Conservation (phyloP, 2,888 invertebrate genomes). For the Dermolepida albohirtum region DNA sequence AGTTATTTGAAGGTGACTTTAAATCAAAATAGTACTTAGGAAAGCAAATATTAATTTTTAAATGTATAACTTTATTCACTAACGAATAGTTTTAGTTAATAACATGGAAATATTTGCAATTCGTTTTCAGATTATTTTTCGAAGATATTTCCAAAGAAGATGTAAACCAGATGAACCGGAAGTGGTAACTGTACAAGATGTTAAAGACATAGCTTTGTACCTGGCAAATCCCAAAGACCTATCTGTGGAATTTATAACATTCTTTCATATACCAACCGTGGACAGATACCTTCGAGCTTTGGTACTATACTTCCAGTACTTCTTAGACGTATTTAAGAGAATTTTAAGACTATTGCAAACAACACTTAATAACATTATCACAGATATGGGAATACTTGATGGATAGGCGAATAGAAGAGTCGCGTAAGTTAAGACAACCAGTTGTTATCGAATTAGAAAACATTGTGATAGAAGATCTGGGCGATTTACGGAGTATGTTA, state of each 20-base stretch:
- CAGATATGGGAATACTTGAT: constrained; percentile 71
- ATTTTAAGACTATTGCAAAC: not conserved
- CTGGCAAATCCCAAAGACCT: constrained; percentile 68
- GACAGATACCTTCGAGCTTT: constrained; percentile 74
- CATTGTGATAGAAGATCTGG: constrained; percentile 68
- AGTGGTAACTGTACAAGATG: constrained; percentile 71
- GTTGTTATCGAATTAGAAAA: constrained; percentile 66
- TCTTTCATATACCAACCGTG: constrained; percentile 70
- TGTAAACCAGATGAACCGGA: constrained; percentile 68
- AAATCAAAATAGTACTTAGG: too few species aligned
- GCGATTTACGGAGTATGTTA: constrained; percentile 70
- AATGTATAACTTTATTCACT: too few species aligned
- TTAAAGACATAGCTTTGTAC: constrained; percentile 72
- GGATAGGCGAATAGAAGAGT: constrained; percentile 66
- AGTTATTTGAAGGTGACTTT: too few species aligned
- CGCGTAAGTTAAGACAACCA: constrained; percentile 69
- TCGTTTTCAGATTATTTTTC: constrained; percentile 68
- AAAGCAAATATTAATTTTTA: too few species aligned
- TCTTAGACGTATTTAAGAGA: constrained; percentile 67
- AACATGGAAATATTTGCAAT: too few species aligned
- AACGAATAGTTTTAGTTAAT: too few species aligned
- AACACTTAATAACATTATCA: not conserved
- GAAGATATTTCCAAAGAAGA: constrained; percentile 71
- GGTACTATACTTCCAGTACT: constrained; percentile 73
- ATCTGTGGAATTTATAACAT: constrained; percentile 71